Base-by-base conservation (phyloP, 2,113 vertebrate genomes). In the Garra rufa region DNA sequence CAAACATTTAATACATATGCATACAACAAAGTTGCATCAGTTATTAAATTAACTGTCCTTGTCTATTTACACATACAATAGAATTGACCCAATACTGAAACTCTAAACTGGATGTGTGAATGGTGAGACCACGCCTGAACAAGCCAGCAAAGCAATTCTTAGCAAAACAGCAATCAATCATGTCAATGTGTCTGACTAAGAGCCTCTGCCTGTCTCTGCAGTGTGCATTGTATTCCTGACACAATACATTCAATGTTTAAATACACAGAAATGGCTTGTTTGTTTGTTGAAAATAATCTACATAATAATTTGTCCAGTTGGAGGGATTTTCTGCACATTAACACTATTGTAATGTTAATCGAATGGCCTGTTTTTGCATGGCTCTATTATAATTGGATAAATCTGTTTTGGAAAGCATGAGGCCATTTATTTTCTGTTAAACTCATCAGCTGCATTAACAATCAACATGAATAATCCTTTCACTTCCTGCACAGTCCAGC, bases 81-180 rank as follows among this genome's bases (percentile, higher is more conserved):
- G 24, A 75, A 57, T 38, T 57, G 74, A n/a, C 28, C 74, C 28
- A 55, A 76, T 52, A 34, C 73, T 76, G 9, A 21, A 76, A 52
- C 9, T 28, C 2, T 76, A 28, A 76, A 52, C 28, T 52, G 28
- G 21, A 57, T 57, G 52, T 57, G 52, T 57, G 21, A 57, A 55
- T n/a, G 21, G 17, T 52, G 26, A 52, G 26, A 52, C 41, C 46
- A 52, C 1, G 19, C 26, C 48, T 13, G 4, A 11, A 52, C 26
- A 50, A 76, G 10, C 26, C 73, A 76, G 46, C 15, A 76, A 52
- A 30, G 26, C 26, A 76, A 52, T 76, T 76, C 48, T 76, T 28
- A 76, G 28, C 28, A 76, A 76, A 76, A 76, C 28, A 14, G 28
- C 30, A 38, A 10, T 57, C 17, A 38, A 57, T 76, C 50, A 55